phyloP scores from a whole-genome alignment of 1,140 invertebrate species.

The Lamellibrachia luymesi region DNA sequence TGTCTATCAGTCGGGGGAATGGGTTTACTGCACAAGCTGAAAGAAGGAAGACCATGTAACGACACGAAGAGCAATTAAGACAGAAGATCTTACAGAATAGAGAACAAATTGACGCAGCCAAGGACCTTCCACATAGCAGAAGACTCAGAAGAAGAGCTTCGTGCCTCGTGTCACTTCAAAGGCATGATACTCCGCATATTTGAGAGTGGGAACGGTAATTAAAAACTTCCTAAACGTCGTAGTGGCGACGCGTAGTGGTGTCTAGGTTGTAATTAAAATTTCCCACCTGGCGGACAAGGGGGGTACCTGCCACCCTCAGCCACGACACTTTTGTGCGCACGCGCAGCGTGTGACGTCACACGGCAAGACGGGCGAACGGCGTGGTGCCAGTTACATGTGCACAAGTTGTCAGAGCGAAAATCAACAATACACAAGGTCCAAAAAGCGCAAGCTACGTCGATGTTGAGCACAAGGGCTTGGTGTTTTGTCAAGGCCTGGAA shows the following conservation, averaged over 20 bases:
- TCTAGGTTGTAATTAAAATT: background rate
- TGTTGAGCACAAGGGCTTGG: constrained; percentile 3
- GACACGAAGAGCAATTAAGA: no score
- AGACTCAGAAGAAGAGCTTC: no score
- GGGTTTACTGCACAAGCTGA: no score
- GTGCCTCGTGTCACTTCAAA: no score
- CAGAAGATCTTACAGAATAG: no score
- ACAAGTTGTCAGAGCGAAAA: background rate
- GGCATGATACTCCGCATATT: no score
- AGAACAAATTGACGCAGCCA: no score
- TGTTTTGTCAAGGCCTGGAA: constrained; percentile 4
- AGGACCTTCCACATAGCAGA: no score
- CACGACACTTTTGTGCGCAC: background rate
- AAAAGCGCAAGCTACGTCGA: background rate
- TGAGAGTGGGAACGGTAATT: no score
- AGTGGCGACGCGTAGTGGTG: background rate
- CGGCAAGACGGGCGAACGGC: background rate
- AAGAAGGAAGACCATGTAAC: no score
- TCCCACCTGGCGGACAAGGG: background rate
- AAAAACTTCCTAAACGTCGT: no score
- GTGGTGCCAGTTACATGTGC: background rate
- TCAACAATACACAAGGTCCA: background rate
- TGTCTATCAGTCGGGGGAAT: no score
- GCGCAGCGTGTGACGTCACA: background rate
- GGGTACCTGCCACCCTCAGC: background rate